A percentile compares a stretch with the other conserved stretches of the same genome.
These are phyloP conservation scores for Halichoeres trimaculatus DNA, from an alignment of 2,113 vertebrate species.

Conservation along the genomic window DNA sequence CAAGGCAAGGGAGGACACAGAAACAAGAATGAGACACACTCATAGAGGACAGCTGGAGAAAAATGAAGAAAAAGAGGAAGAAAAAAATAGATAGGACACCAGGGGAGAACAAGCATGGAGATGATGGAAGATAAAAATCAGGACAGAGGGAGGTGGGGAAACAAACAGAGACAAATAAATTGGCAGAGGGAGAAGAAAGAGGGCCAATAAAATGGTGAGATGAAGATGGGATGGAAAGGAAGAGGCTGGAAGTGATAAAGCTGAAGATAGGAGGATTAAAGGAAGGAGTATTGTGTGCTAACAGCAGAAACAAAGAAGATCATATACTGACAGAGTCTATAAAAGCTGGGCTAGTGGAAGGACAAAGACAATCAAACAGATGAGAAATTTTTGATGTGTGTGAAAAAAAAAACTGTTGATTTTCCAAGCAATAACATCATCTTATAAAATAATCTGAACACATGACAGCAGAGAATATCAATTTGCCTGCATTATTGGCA, in stretches of 20 bases:
- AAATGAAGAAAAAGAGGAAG: background rate
- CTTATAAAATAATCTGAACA: background rate
- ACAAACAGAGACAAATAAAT: constrained; percentile 32
- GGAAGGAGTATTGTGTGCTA: background rate
- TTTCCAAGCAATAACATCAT: constrained; percentile 25
- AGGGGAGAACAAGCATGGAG: constrained; percentile 1
- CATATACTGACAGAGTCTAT: background rate
- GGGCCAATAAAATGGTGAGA: constrained; percentile 8
- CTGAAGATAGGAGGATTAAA: too few species aligned
- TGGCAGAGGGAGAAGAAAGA: constrained; percentile 36
- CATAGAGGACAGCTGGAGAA: background rate
- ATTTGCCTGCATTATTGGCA: too few species aligned
- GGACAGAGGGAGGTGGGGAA: constrained; percentile 23
- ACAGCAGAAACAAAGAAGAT: background rate
- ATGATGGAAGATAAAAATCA: constrained; percentile 9
- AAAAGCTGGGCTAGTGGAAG: background rate
- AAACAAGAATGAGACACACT: background rate
- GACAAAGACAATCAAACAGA: background rate
- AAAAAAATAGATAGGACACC: background rate
- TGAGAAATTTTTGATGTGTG: constrained; percentile 12
- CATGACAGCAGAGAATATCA: too few species aligned
- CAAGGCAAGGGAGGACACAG: background rate
- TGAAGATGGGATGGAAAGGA: constrained; percentile 10
- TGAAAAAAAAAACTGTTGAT: constrained; percentile 5
- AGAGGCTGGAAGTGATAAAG: background rate